A percentile compares a stretch with the other conserved stretches of the same genome.
phyloP scores from a whole-genome alignment of 2,888 invertebrate genomes.

The Automeris io region DNA sequence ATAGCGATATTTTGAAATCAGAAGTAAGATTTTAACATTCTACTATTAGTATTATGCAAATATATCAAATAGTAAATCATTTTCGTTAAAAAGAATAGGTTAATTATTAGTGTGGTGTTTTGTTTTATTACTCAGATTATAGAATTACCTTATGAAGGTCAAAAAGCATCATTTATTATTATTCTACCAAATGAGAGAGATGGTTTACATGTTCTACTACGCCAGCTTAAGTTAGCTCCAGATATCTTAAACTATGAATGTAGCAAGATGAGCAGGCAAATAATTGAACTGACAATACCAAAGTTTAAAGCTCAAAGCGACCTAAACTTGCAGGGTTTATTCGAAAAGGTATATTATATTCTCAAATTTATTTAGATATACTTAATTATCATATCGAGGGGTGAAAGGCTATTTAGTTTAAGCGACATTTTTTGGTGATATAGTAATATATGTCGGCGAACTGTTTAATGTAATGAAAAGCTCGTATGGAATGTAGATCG shows the following conservation, averaged over 20 bases:
- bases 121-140: no score
- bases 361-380: neutral
- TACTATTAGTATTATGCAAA: neutral
- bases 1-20: slow-evolving; percentile 26
- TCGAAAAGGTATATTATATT: slow-evolving; percentile 27
- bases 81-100: neutral
- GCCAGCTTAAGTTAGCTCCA: slow-evolving; percentile 31
- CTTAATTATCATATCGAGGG: no score
- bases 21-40: slow-evolving; percentile 26
- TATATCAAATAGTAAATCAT: neutral
- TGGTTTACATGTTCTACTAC: slow-evolving; percentile 65
- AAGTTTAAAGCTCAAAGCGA: slow-evolving; percentile 32
- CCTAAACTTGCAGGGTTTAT: slow-evolving; percentile 25
- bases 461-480: no score
- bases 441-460: no score
- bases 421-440: no score
- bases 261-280: slow-evolving; percentile 58
- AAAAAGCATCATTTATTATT: slow-evolving; percentile 81
- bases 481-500: no score
- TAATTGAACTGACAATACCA: slow-evolving; percentile 78
- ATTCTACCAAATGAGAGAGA: slow-evolving; percentile 80
- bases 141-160: slow-evolving; percentile 82
- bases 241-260: slow-evolving; percentile 43
- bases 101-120: no score
- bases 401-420: no score